Base-by-base conservation (phyloP, 2,888 invertebrate genomes). In the Drosophila prolongata region DNA sequence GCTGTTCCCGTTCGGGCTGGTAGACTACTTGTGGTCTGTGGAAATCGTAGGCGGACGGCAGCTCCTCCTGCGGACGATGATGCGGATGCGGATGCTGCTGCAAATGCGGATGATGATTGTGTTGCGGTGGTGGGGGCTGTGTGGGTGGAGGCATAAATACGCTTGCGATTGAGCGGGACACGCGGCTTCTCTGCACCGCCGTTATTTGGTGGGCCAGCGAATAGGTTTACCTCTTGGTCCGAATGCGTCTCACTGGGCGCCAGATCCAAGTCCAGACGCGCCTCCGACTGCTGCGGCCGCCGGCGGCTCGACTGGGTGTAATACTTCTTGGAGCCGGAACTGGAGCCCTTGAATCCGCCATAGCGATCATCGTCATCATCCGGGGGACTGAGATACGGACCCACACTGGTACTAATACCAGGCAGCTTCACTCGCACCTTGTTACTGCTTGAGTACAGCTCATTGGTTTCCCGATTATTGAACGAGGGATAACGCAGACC, bases 381-480 rank as follows among this genome's bases (percentile, higher is more conserved):
- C 2, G 92, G 92, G 9, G 92, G 92, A 78, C 90, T 91, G 3
- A 92, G 76, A 71, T 91, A 92, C 3, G 91, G 84, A 3, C 91
- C 92, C 4, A 92, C 87, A 14, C 91, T 90, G 5, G 90, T 85
- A 2, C 82, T 83, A 6, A 80, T 65, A n/a, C 79, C 74, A 14
- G 79, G 87, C 19, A 89, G 56, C 73, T 87, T 90, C 16, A 81
- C 81, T 47, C 88, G 90, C 38, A 90, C 78, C 52, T 87, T 89
- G 50, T 90, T 90, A 56, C 87, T 90, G 64, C 89, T 76, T 46
- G 84, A 30, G 9, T 86, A 77, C 3, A 91, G 66, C 47, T 91
- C 91, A 10, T 90, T 87, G 42, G 81, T 84, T 47, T 90, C 89
- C 35, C 82, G 80, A 27, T 52, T 52, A 9, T 66, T 73, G 11